Evolutionary conservation across 2,888 invertebrate species (phyloP).

Genomic region (Girardia tigrina): DNA sequence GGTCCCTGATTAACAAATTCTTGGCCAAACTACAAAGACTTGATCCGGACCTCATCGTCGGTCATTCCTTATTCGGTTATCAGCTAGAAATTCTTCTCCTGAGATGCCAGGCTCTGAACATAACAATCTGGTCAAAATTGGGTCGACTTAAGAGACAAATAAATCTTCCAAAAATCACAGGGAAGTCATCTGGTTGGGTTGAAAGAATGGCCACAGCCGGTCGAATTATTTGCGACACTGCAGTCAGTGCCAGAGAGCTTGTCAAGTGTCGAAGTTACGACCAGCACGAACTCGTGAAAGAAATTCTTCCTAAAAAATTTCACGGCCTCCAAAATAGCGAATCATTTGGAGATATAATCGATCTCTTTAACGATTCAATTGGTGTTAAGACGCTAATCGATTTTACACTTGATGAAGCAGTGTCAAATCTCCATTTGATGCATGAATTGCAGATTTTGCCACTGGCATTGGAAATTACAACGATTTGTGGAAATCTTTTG

Average conservation of each 20-base stretch:
- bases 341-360: background rate
- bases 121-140: constrained; percentile 75
- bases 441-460: constrained; percentile 63
- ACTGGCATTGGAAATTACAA: constrained; percentile 82
- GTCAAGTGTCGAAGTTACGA: constrained; percentile 81
- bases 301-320: constrained; percentile 37
- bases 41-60: constrained; percentile 78
- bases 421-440: constrained; percentile 69
- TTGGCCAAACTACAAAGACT: constrained; percentile 69
- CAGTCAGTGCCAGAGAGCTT: constrained; percentile 78
- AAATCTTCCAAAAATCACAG: constrained; percentile 12
- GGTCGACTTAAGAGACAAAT: constrained; percentile 59
- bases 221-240: constrained; percentile 75
- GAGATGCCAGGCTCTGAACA: constrained; percentile 62
- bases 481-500: constrained; percentile 67
- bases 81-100: constrained; percentile 78
- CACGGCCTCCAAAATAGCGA: background rate
- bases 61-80: constrained; percentile 77
- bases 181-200: constrained; percentile 34
- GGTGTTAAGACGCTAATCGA: constrained; percentile 60
- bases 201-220: constrained; percentile 56
- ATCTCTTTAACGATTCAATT: constrained; percentile 27
- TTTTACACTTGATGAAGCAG: constrained; percentile 69
- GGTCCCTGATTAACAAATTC: constrained; percentile 70
- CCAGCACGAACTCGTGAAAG: constrained; percentile 56